Evolutionary conservation across 2,888 invertebrate genomes (phyloP), one percentile per base, ranked within the genome.

Genomic region (Rhimphoctona megacephalus): DNA sequence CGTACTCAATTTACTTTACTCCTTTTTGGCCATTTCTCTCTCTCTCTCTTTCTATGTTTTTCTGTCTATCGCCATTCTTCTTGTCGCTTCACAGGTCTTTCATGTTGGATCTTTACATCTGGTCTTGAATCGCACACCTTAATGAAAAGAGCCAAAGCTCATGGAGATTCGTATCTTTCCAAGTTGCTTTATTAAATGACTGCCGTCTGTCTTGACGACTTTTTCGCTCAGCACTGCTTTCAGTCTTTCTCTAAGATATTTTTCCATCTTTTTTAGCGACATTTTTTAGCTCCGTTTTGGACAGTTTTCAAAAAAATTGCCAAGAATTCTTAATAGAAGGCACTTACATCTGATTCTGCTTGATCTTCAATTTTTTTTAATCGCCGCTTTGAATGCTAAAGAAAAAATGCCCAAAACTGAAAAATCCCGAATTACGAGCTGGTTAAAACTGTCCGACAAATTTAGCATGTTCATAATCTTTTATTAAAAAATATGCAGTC

Each of bases 181-280:
- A 36, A 49, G 67, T 74, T 87, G 77, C 77, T 85, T 87, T 88
- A 87, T 87, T 86, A 86, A 88, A 85, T 70, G 81, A 81, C 73
- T 83, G 76, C 17, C 69, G 72, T 81, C 73, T 80, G 43, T 81
- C 77, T 81, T 33, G 66, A 52, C 82, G 81, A 86, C 81, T 85
- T 33, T 72, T 61, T 49, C 43, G 79, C 39, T 52, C 52, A 66
- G 33, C 39, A 22, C 14, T 30, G 43, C 46, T 43, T 36, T 46
- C 25, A 66, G n/a, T 81, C 43, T 67, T 52, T 52, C 43, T 25
- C 46, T 61, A 6, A 36, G 54, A 22, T 81, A 36, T 66, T 74
- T 61, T 69, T 46, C 43, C 69, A 69, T 64, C 54, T 77, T 46
- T 46, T 67, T 36, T 11, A n/a, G n/a, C 17, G 0, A 7, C 54